Conservation (phyloP, 2,888 invertebrate species). For the Kryphioiulus occultus region DNA sequence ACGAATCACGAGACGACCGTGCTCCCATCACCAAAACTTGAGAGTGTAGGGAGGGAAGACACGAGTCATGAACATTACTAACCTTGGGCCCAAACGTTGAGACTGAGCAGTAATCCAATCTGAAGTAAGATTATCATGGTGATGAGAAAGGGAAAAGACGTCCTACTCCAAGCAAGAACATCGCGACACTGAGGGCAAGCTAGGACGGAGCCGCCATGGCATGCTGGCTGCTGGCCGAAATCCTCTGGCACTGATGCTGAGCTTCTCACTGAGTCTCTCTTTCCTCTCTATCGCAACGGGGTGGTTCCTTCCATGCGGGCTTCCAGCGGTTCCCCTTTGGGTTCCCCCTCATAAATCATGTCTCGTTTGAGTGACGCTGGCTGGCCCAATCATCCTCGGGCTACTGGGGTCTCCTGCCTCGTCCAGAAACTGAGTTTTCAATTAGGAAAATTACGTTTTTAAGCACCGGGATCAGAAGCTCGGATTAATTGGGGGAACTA, state of each 20-base stretch:
- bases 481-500: neutral
- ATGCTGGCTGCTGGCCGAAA: neutral
- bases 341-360: slow-evolving; percentile 17
- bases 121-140: slow-evolving; percentile 22
- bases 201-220: neutral
- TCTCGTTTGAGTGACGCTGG: slow-evolving; percentile 28
- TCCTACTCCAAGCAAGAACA: slow-evolving; percentile 33
- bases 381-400: neutral
- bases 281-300: neutral
- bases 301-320: neutral
- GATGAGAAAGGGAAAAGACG: neutral
- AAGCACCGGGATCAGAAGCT: neutral
- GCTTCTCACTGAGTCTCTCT: neutral
- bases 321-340: neutral
- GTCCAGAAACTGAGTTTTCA: neutral
- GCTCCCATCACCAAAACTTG: neutral
- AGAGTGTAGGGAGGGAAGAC: neutral
- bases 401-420: neutral
- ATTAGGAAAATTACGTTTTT: neutral
- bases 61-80: neutral
- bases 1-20: neutral
- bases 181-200: neutral
- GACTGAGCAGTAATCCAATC: slow-evolving; percentile 41
- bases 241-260: neutral
- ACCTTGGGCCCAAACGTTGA: slow-evolving; percentile 37